These are phyloP conservation scores for Scaeva pyrastri DNA, from an alignment of 2,888 invertebrate genomes.

Conservation along the genomic window DNA sequence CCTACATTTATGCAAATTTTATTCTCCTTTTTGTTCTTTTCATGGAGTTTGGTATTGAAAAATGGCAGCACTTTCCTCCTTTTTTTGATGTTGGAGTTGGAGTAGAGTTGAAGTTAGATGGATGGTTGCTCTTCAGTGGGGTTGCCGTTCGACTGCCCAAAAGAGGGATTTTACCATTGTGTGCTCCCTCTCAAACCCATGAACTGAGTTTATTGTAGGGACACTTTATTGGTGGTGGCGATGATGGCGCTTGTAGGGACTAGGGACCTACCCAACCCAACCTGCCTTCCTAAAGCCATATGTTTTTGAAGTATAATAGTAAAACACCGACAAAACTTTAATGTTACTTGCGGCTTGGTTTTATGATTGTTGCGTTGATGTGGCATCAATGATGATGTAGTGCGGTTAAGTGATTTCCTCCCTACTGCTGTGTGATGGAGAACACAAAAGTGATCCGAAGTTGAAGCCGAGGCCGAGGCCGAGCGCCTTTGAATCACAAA, in stretches of 20 bases:
- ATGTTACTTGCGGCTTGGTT: slow-evolving; percentile 72
- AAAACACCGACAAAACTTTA: slow-evolving; percentile 40
- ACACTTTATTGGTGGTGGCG: slow-evolving; percentile 70
- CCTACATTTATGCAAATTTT: slow-evolving; percentile 70
- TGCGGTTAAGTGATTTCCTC: slow-evolving; percentile 74
- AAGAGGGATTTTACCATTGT: slow-evolving; percentile 27
- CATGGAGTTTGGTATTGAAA: slow-evolving; percentile 44
- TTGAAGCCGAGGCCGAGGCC: no score
- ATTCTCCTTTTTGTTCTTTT: slow-evolving; percentile 38
- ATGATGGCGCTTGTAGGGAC: slow-evolving; percentile 46
- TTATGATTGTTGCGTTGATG: slow-evolving; percentile 75
- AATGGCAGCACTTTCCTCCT: slow-evolving; percentile 59
- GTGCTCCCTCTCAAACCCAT: slow-evolving; percentile 19
- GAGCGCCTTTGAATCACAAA: slow-evolving; percentile 44
- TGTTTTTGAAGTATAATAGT: not conserved
- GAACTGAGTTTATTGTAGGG: slow-evolving; percentile 66
- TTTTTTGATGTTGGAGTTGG: no score
- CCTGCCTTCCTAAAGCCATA: no score
- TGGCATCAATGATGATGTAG: slow-evolving; percentile 72
- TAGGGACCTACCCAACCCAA: not conserved
- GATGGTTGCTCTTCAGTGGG: slow-evolving; percentile 14
- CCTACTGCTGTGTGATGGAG: not conserved
- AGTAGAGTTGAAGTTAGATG: not conserved
- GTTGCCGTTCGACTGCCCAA: slow-evolving; percentile 43
- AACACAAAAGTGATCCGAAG: not conserved